phyloP scores from a whole-genome alignment of 2,113 vertebrate genomes.

The Myrmecophaga tridactyla region DNA sequence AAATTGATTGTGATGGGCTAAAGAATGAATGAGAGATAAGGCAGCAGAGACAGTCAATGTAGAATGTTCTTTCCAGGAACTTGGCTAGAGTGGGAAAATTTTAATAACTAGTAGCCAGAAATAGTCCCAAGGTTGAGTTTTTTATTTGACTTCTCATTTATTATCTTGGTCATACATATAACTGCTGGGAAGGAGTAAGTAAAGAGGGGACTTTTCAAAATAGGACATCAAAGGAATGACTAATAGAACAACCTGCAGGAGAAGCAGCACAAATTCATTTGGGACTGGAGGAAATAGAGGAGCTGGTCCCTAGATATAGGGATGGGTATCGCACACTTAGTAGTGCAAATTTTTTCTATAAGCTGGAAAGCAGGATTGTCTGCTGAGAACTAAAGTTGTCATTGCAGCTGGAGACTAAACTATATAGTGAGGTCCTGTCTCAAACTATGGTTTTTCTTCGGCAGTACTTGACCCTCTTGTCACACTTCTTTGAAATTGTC shows the following conservation, averaged over 20 bases:
- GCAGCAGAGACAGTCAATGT: neutral
- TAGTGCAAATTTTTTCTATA: neutral
- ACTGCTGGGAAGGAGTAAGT: neutral
- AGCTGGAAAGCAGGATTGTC: neutral
- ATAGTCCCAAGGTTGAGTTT: neutral
- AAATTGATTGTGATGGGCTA: neutral
- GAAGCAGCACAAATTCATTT: neutral
- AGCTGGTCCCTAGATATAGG: neutral
- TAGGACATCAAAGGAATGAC: neutral
- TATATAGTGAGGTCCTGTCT: neutral
- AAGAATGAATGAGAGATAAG: neutral
- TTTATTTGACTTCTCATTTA: neutral
- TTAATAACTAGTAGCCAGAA: conserved; percentile 5
- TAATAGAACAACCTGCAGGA: neutral
- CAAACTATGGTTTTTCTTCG: neutral
- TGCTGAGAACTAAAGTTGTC: neutral
- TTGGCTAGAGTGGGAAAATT: neutral
- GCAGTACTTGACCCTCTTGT: neutral
- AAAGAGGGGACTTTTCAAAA: conserved; percentile 33
- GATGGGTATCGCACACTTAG: neutral
- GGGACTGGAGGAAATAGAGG: neutral
- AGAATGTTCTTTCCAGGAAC: neutral
- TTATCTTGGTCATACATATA: neutral
- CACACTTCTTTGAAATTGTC: conserved; percentile 29
- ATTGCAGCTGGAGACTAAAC: neutral